phyloP scores from a whole-genome alignment of 2,888 invertebrate genomes.

The Aspidapion aeneum region DNA sequence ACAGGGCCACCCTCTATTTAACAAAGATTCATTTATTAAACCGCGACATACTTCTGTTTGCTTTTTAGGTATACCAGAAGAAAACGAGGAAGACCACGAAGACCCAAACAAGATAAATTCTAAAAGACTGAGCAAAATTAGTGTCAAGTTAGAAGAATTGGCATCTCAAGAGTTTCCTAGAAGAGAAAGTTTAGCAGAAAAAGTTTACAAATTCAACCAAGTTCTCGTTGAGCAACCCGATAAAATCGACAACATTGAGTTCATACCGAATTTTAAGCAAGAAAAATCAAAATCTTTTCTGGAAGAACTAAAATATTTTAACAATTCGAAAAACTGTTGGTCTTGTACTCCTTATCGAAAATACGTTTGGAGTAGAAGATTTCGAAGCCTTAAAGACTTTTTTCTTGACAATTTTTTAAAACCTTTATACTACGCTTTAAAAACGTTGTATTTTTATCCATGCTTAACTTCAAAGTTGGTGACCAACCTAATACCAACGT shows the following conservation, averaged over 20 bases:
- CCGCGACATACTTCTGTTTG: too few species aligned
- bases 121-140: constrained; percentile 32
- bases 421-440: constrained; percentile 25
- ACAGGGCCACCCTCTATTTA: too few species aligned
- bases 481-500: constrained; percentile 21
- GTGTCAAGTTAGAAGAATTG: constrained; percentile 29
- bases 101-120: constrained; percentile 29
- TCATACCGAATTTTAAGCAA: constrained; percentile 27
- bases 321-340: constrained; percentile 21
- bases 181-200: constrained; percentile 20
- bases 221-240: constrained; percentile 20
- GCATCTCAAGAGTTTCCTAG: constrained; percentile 19
- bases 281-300: constrained; percentile 22
- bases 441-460: constrained; percentile 32
- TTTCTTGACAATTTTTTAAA: constrained; percentile 27
- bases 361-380: constrained; percentile 30
- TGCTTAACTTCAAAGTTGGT: constrained; percentile 26
- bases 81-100: constrained; percentile 27
- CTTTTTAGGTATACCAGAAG: constrained; percentile 32
- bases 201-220: constrained; percentile 23
- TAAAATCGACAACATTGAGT: constrained; percentile 28
- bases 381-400: constrained; percentile 25
- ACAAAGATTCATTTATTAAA: too few species aligned
- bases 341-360: constrained; percentile 28
- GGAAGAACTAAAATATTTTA: constrained; percentile 25